Base-by-base conservation (phyloP, 1,140 invertebrate species). In the Drosophila erecta region DNA sequence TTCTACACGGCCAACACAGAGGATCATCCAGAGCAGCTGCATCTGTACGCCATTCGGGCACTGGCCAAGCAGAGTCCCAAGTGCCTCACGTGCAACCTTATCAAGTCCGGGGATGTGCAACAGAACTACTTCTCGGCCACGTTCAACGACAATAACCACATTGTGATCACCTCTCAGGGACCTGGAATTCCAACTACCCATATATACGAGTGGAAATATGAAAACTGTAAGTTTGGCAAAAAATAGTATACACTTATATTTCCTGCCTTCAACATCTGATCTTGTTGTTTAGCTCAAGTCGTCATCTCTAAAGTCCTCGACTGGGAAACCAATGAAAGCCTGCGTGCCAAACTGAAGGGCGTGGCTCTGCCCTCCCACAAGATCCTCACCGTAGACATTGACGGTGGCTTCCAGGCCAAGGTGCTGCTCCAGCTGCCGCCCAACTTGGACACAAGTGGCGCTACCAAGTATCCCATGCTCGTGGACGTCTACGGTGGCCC, bases 401-500 rank as follows among this genome's bases (percentile, higher is more conserved):
- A 90, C 11, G 78, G 76, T 35, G 84, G 84, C 37, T 92, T 90
- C 51, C 86, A 81, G 57, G 91, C 92, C 5, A 86, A 91, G 65
- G 92, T 92, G 22, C 57, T 90, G 38, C 92, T 98, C n/a, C 94
- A 95, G 81, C 91, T 97, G 54, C 97, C 97, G 1, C 96, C 96
- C 0, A 95, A 95, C 51, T 92, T 96, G 11, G 95, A 97, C 92
- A 93, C 94, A 7, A 93, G 90, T 61, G 95, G 95, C 27, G 92
- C 93, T 4, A 94, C 93, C 40, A 94, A 93, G 2, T 99, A 98
- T 93, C 98, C 98, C 0, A 94, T 98, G 93, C 92, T 98, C 1
- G 95, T 97, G 67, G 95, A 97, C 87, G 97, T 98, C 94, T 94
- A 99, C 92, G 97, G 96, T 10, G 98, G 98, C 27, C 98, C 98